Evolutionary conservation across 2,888 invertebrate genomes (phyloP).

Genomic region (Synanthedon myopaeformis): DNA sequence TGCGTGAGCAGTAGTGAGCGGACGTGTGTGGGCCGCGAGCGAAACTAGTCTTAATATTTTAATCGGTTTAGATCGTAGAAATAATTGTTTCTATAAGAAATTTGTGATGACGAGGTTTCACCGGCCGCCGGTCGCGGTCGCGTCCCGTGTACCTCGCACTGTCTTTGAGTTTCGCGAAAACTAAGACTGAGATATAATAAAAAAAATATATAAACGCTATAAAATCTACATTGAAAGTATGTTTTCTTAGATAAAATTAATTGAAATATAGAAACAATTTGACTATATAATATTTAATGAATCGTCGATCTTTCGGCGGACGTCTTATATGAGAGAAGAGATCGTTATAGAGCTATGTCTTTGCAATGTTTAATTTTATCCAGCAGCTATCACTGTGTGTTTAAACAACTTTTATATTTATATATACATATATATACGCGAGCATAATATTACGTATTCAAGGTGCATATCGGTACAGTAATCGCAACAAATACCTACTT

Average conservation of each 20-base stretch:
- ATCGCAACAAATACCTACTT: conserved; percentile 40
- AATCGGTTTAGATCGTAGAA: conserved; percentile 33
- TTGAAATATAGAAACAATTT: conserved; percentile 62
- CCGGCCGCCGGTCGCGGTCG: conserved; percentile 33
- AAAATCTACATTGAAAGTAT: conserved; percentile 61
- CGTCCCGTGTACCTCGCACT: conserved; percentile 52
- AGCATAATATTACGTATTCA: conserved; percentile 7
- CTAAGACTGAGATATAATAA: conserved; percentile 69
- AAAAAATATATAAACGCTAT: conserved; percentile 57
- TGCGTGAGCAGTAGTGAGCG: conserved; percentile 13
- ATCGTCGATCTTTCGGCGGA: conserved; percentile 42
- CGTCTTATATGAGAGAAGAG: conserved; percentile 49
- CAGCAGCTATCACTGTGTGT: conserved; percentile 62
- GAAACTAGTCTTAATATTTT: conserved; percentile 40
- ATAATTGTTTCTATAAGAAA: conserved; percentile 41
- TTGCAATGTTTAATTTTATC: conserved; percentile 48
- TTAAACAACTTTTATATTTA: conserved; percentile 71
- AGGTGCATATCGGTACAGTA: conserved; percentile 65
- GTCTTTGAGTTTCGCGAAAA: conserved; percentile 61
- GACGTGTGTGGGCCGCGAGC: conserved; percentile 17
- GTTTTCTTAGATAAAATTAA: conserved; percentile 68
- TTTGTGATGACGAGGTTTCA: conserved; percentile 31
- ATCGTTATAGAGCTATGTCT: conserved; percentile 4
- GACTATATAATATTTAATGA: conserved; percentile 63
- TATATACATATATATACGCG: conserved; percentile 7